phyloP scores from a whole-genome alignment of 1,140 invertebrate genomes.

The Heterodera carotae region DNA sequence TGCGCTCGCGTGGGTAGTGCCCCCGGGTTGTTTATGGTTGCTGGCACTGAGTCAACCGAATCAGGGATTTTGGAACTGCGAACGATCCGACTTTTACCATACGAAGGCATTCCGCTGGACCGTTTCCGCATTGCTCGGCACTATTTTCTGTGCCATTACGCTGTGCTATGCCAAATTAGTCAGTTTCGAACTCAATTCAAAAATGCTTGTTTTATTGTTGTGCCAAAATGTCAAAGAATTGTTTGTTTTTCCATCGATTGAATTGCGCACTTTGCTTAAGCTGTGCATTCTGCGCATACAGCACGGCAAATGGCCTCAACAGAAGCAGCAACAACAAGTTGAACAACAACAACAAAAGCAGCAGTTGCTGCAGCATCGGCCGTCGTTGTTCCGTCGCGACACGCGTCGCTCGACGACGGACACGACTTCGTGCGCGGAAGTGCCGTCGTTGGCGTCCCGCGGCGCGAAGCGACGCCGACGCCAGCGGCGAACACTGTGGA shows the following conservation, averaged over 20 bases:
- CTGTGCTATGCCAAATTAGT: slow-evolving; percentile 47
- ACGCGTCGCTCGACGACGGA: background rate
- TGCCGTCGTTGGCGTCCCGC: background rate
- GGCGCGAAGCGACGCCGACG: slow-evolving; percentile 16
- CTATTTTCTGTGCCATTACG: slow-evolving; percentile 50
- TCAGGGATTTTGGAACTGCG: slow-evolving; percentile 50
- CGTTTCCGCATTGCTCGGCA: slow-evolving; percentile 45
- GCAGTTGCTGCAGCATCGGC: background rate
- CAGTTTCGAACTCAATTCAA: too few relatives aligned
- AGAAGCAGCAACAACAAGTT: too few relatives aligned
- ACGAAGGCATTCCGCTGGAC: slow-evolving; percentile 42
- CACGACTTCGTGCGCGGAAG: background rate
- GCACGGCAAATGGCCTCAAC: slow-evolving; percentile 10
- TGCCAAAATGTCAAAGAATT: too few relatives aligned
- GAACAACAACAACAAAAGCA: background rate
- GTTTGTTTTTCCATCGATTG: background rate
- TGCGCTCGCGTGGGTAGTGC: slow-evolving; percentile 41
- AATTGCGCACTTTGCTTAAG: background rate
- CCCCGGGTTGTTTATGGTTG: slow-evolving; percentile 34
- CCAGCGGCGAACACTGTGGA: slow-evolving; percentile 50
- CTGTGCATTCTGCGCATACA: slow-evolving; percentile 20
- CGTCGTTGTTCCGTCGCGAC: background rate
- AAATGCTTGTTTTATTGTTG: too few relatives aligned
- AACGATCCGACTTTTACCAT: slow-evolving; percentile 50
- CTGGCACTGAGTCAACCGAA: slow-evolving; percentile 34